Conservation (phyloP, 2,888 invertebrate genomes). For the Synergus laeviventris region DNA sequence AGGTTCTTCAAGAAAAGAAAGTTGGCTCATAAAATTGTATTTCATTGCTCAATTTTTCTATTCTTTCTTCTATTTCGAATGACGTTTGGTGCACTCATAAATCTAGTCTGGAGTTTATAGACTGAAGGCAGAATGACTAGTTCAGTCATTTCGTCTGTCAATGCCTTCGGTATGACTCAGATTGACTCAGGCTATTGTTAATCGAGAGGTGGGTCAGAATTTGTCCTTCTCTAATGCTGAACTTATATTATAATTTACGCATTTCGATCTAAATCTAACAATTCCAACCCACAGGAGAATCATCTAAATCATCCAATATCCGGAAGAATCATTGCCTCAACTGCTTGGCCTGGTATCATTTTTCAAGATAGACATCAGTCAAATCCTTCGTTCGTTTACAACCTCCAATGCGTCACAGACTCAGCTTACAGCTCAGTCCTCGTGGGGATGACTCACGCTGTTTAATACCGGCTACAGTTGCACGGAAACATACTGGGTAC, state of each 20-base stretch:
- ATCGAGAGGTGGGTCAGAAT: slow-evolving; percentile 7
- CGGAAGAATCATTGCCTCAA: background rate
- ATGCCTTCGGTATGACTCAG: slow-evolving; percentile 3
- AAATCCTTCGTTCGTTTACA: slow-evolving; percentile 20
- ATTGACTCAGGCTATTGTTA: slow-evolving; percentile 5
- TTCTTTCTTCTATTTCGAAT: too few species aligned
- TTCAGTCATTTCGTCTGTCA: slow-evolving; percentile 25
- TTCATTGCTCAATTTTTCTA: too few species aligned
- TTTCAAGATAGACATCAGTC: slow-evolving; percentile 6
- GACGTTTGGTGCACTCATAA: too few species aligned
- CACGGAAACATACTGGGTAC: slow-evolving; percentile 29
- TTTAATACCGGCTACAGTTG: slow-evolving; percentile 25
- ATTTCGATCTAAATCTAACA: background rate
- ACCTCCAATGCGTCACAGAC: slow-evolving; percentile 19
- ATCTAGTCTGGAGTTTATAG: background rate
- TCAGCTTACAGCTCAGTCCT: background rate
- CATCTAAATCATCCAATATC: background rate
- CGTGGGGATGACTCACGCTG: slow-evolving; percentile 31
- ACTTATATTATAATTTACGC: background rate
- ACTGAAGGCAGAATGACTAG: background rate
- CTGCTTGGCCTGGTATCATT: background rate
- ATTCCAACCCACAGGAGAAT: background rate
- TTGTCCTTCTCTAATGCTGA: background rate
- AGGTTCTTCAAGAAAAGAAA: background rate
- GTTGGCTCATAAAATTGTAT: background rate